Evolutionary conservation across 1,140 invertebrate species (phyloP).

Genomic region (Dinothrombium tinctorium): DNA sequence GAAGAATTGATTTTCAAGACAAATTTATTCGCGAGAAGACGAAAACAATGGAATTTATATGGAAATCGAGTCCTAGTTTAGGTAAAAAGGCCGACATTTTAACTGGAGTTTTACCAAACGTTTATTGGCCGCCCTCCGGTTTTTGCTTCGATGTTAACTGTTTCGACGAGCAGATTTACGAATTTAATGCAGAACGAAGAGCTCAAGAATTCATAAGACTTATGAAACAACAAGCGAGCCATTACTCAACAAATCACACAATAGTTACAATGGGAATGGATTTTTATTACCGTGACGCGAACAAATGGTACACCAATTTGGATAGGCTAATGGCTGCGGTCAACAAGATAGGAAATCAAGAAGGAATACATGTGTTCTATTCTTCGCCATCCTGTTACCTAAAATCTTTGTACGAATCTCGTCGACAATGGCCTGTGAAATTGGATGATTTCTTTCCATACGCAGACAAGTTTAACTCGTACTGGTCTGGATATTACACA

Average conservation of each 20-base stretch:
- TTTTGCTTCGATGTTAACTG: conserved; percentile 37
- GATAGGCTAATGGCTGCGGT: conserved; percentile 49
- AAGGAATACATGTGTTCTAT: conserved; percentile 55
- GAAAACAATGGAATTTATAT: conserved; percentile 57
- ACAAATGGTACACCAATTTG: conserved; percentile 58
- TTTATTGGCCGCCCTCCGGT: conserved; percentile 29
- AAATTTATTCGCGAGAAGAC: conserved; percentile 33
- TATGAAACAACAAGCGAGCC: conserved; percentile 20
- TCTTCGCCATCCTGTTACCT: conserved; percentile 86
- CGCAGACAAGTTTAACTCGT: conserved; percentile 44
- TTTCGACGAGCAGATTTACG: conserved; percentile 28
- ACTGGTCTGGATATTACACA: conserved; percentile 53
- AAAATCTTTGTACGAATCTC: conserved; percentile 44
- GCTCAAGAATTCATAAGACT: conserved; percentile 22
- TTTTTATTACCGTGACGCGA: conserved; percentile 60
- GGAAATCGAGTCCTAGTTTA: conserved; percentile 31
- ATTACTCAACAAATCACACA: conserved; percentile 36
- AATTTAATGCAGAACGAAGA: conserved; percentile 23
- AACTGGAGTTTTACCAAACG: conserved; percentile 24
- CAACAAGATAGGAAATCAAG: conserved; percentile 17
- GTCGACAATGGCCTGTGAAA: conserved; percentile 31
- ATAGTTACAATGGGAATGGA: conserved; percentile 81
- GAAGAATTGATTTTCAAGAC: conserved; percentile 66
- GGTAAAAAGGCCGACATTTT: conserved; percentile 21
- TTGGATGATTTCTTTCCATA: conserved; percentile 36